phyloP scores from a whole-genome alignment of 2,797 vertebrate species.

The Liasis olivaceus region DNA sequence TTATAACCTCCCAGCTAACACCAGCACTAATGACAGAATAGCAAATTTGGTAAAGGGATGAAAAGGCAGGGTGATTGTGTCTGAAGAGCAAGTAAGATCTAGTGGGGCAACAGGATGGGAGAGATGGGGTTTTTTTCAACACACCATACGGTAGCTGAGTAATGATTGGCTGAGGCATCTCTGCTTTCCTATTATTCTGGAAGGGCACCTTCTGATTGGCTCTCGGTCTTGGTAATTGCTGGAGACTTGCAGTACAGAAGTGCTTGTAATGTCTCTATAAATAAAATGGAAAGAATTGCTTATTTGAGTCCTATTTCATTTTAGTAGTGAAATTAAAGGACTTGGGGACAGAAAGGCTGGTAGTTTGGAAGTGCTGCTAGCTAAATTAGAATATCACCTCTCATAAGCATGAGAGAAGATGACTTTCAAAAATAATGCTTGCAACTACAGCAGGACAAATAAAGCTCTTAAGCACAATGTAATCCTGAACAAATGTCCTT shows the following conservation, averaged over 20 bases:
- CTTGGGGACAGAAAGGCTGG: not conserved
- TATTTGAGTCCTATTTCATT: not conserved
- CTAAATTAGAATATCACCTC: not conserved
- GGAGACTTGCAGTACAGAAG: not conserved
- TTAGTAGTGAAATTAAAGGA: not conserved
- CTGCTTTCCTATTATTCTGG: not conserved
- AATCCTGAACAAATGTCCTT: not conserved
- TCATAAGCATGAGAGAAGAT: not conserved
- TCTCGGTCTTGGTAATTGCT: not conserved
- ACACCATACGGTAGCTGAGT: not conserved
- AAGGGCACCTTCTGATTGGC: not conserved
- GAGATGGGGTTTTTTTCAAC: not conserved
- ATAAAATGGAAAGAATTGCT: not conserved
- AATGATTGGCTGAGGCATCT: not conserved
- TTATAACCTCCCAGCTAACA: too few species aligned
- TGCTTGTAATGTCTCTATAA: not conserved
- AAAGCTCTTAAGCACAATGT: not conserved
- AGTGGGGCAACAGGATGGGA: not conserved
- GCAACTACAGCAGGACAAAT: not conserved
- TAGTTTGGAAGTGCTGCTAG: not conserved
- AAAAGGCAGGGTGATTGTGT: not conserved
- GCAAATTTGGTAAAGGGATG: not conserved
- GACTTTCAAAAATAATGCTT: not conserved
- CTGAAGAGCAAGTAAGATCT: not conserved
- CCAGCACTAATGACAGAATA: too few species aligned